Evolutionary conservation across 2,113 vertebrate species (phyloP).

Genomic region (Gambusia holbrooki): DNA sequence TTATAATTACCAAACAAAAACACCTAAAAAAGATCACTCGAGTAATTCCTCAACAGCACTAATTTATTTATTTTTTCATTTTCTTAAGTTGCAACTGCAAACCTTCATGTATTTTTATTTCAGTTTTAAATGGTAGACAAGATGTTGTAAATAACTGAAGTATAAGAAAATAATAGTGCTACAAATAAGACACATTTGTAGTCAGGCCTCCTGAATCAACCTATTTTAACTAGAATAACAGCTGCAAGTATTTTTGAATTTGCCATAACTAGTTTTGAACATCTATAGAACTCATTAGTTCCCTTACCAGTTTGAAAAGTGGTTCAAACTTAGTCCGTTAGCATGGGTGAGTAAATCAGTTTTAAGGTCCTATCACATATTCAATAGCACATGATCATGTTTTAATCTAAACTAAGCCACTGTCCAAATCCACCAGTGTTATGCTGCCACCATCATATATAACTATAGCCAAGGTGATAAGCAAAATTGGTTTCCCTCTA

Average conservation of each 20-base stretch:
- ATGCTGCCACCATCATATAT: too few species aligned
- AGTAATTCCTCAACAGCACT: not conserved
- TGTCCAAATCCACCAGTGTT: too few species aligned
- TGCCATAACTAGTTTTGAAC: not conserved
- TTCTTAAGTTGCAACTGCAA: not conserved
- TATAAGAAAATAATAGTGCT: not conserved
- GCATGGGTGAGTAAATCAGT: too few species aligned
- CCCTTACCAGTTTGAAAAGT: too few species aligned
- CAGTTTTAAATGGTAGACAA: not conserved
- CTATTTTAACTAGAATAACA: not conserved
- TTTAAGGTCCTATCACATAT: not conserved
- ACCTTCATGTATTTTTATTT: not conserved
- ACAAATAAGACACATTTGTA: not conserved
- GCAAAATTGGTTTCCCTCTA: too few species aligned
- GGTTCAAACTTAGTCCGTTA: too few species aligned
- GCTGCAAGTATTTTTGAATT: not conserved
- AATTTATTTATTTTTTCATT: not conserved
- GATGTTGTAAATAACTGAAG: not conserved
- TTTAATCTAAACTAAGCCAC: too few species aligned
- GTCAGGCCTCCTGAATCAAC: not conserved
- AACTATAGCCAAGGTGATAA: too few species aligned
- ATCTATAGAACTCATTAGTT: too few species aligned
- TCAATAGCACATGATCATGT: too few species aligned
- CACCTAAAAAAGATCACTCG: not conserved
- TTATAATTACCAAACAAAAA: constrained; percentile 6